These are phyloP conservation scores for Hermetia illucens DNA, from an alignment of 1,140 invertebrate genomes.

Conservation along the genomic window DNA sequence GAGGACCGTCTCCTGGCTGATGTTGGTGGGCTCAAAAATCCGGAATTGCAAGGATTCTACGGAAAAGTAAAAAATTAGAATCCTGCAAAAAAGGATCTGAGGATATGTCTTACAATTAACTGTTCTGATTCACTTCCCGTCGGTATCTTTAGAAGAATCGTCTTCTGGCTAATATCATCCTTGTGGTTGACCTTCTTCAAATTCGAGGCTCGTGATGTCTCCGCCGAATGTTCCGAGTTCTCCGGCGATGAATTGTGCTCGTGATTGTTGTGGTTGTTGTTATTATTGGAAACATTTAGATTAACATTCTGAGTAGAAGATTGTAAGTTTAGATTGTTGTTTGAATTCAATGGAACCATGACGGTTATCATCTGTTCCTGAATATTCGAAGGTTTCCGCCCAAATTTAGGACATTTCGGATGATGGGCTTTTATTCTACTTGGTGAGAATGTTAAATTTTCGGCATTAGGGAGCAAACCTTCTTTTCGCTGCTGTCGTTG, in stretches of 20 bases:
- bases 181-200: constrained; percentile 25
- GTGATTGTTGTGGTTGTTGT: constrained; percentile 2
- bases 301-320: constrained; percentile 1
- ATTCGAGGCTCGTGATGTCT: constrained; percentile 15
- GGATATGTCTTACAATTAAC: constrained; percentile 20
- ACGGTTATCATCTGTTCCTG: constrained; percentile 32
- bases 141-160: constrained; percentile 25
- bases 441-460: constrained; percentile 29
- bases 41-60: constrained; percentile 24
- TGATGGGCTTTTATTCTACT: constrained; percentile 30
- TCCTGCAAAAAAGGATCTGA: not conserved
- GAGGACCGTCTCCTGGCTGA: constrained; percentile 54
- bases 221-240: constrained; percentile 23
- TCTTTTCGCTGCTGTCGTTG: constrained; percentile 28
- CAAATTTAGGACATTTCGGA: constrained; percentile 30
- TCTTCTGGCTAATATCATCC: constrained; percentile 24
- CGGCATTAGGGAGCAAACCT: constrained; percentile 26
- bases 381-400: constrained; percentile 26
- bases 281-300: constrained; percentile 11
- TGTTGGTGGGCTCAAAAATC: constrained; percentile 41
- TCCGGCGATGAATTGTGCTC: constrained; percentile 19
- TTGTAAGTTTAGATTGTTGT: constrained; percentile 14
- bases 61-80: not conserved
- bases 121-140: constrained; percentile 25
- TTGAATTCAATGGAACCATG: constrained; percentile 28